Percentiles rank a stretch among this genome's conserved stretches.
These are phyloP conservation scores for human (Homo sapiens) DNA, from an alignment of 2,113 vertebrate genomes.

Conservation along the genomic window DNA sequence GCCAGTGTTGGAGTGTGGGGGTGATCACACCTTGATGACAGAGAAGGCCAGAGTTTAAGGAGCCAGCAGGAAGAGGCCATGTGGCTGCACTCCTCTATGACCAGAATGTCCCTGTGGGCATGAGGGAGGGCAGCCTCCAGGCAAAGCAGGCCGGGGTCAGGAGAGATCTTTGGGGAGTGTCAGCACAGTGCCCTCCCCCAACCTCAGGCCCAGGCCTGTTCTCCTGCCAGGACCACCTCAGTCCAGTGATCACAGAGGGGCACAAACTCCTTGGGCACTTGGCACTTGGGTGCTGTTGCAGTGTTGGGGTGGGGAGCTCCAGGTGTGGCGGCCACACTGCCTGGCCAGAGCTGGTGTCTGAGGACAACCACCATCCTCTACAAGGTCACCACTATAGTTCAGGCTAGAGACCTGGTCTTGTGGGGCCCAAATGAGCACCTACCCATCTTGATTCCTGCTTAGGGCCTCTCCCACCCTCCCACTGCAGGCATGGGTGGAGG, in stretches of 20 bases:
- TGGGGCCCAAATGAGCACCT: background rate
- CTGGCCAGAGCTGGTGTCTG: background rate
- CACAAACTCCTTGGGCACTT: background rate
- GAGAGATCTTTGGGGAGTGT: background rate
- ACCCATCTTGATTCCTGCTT: background rate
- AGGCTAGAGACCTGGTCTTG: background rate
- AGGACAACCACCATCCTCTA: background rate
- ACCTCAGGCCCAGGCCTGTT: background rate
- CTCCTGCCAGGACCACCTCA: background rate
- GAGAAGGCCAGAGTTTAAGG: background rate
- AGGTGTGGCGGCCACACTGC: background rate
- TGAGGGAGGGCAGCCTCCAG: background rate
- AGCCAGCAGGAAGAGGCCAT: background rate
- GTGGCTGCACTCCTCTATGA: background rate
- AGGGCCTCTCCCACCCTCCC: background rate
- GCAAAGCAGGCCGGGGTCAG: background rate
- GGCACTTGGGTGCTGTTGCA: background rate
- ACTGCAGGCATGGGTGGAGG: background rate
- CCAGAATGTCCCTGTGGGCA: background rate
- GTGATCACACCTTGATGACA: background rate
- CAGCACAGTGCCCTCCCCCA: background rate
- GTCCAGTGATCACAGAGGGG: background rate
- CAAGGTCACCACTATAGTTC: background rate
- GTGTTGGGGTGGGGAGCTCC: background rate
- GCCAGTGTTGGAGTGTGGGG: background rate